These are phyloP conservation scores for Drosophila varians DNA, from an alignment of 1,140 invertebrate species.

Conservation along the genomic window DNA sequence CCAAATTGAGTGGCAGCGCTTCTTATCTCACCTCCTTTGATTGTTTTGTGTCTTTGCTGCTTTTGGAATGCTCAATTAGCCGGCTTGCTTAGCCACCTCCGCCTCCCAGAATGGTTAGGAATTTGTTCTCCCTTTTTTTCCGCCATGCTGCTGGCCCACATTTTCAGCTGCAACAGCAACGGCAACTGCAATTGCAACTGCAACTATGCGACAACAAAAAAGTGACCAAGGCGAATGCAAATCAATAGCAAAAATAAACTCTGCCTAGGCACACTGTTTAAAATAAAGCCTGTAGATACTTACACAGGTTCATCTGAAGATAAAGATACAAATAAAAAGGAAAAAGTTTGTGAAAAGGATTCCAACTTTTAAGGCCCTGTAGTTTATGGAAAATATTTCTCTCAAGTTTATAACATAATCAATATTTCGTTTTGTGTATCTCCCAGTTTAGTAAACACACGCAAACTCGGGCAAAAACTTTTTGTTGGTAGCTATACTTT, in stretches of 20 bases:
- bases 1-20: slow-evolving; percentile 75
- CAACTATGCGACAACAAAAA: neutral
- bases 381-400: no score
- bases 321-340: neutral
- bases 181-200: slow-evolving; percentile 5
- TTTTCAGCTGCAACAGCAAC: slow-evolving; percentile 28
- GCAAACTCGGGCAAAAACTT: slow-evolving; percentile 2
- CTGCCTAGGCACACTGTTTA: slow-evolving; percentile 21
- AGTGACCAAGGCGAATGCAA: slow-evolving; percentile 39
- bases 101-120: slow-evolving; percentile 1
- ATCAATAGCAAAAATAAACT: slow-evolving; percentile 68
- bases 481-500: slow-evolving; percentile 35
- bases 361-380: neutral
- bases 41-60: slow-evolving; percentile 31
- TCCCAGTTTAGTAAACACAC: neutral
- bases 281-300: slow-evolving; percentile 5
- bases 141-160: slow-evolving; percentile 43
- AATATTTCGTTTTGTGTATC: neutral
- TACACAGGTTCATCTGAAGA: no score
- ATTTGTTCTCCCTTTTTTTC: slow-evolving; percentile 22
- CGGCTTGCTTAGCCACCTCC: slow-evolving; percentile 17
- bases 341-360: neutral
- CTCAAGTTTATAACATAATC: neutral
- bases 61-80: slow-evolving; percentile 72
- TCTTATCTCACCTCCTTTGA: slow-evolving; percentile 21